Conservation (phyloP, 2,888 invertebrate species). For the Polymixis lichenea region DNA sequence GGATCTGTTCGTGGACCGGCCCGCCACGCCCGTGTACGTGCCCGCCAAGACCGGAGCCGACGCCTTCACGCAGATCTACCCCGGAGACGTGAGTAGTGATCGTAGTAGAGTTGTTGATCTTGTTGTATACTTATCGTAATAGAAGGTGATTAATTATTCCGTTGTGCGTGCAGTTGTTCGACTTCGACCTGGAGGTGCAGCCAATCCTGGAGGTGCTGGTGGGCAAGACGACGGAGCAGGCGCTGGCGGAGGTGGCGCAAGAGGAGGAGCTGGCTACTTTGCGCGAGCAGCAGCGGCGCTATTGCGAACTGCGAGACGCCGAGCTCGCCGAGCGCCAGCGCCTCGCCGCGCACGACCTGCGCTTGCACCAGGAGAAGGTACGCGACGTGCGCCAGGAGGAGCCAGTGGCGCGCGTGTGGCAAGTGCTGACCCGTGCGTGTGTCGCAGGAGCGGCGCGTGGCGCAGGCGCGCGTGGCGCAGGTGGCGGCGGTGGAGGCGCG, state of each 20-base stretch:
- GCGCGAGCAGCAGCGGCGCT: constrained; percentile 94
- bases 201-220: constrained; percentile 97
- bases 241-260: constrained; percentile 96
- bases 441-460: constrained; percentile 92
- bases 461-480: constrained; percentile 92
- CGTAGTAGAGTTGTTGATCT: background rate
- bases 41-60: constrained; percentile 95
- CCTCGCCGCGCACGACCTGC: constrained; percentile 94
- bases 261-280: constrained; percentile 97
- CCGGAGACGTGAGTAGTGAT: constrained; percentile 95
- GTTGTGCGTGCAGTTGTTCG: constrained; percentile 92
- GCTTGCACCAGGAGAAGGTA: constrained; percentile 92
- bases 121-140: background rate
- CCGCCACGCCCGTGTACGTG: constrained; percentile 94
- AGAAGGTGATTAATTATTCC: background rate
- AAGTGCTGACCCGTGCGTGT: background rate
- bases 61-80: constrained; percentile 96
- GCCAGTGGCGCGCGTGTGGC: background rate
- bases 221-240: constrained; percentile 97
- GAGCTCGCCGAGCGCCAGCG: constrained; percentile 96
- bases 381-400: background rate
- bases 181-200: constrained; percentile 97
- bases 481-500: constrained; percentile 93
- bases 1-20: constrained; percentile 96
- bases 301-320: constrained; percentile 92